A percentile compares a stretch with the other conserved stretches of the same genome.
These are phyloP conservation scores for Drosophila baimaii DNA, from an alignment of 1,140 invertebrate species.

Conservation along the genomic window DNA sequence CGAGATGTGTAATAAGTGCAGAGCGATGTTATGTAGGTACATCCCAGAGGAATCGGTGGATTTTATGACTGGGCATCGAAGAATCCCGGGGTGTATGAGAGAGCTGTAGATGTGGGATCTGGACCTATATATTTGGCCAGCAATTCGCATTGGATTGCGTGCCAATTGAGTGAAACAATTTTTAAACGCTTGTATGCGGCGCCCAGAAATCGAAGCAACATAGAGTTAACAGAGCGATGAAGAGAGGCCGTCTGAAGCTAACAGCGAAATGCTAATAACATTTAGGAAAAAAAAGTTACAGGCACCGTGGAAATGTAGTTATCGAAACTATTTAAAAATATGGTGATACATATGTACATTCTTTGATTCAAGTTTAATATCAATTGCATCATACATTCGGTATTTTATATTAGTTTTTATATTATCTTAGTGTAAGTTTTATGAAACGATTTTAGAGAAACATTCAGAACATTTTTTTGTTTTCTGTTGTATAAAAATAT, in stretches of 20 bases:
- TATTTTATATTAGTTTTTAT: too few relatives aligned
- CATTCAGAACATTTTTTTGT: too few relatives aligned
- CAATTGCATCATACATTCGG: too few relatives aligned
- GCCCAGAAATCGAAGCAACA: slow-evolving; percentile 20
- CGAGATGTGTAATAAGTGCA: slow-evolving; percentile 10
- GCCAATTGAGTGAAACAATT: slow-evolving; percentile 22
- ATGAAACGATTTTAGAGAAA: too few relatives aligned
- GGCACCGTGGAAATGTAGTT: not conserved
- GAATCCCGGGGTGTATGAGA: not conserved
- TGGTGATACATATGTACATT: too few relatives aligned
- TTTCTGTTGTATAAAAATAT: too few relatives aligned
- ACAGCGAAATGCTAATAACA: slow-evolving; percentile 10
- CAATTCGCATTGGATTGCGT: slow-evolving; percentile 7
- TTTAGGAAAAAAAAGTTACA: not conserved
- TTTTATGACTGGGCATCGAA: slow-evolving; percentile 12
- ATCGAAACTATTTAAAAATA: not conserved
- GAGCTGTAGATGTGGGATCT: not conserved
- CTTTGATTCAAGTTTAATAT: too few relatives aligned
- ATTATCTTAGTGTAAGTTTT: too few relatives aligned
- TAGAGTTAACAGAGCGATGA: not conserved
- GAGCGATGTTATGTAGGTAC: slow-evolving; percentile 6
- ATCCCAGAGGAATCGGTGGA: slow-evolving; percentile 3
- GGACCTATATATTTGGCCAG: slow-evolving; percentile 8
- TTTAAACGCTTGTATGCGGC: slow-evolving; percentile 24
- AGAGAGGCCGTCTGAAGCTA: not conserved